Evolutionary conservation across 2,113 vertebrate genomes (phyloP).

Genomic region (Chaenogobius annularis): DNA sequence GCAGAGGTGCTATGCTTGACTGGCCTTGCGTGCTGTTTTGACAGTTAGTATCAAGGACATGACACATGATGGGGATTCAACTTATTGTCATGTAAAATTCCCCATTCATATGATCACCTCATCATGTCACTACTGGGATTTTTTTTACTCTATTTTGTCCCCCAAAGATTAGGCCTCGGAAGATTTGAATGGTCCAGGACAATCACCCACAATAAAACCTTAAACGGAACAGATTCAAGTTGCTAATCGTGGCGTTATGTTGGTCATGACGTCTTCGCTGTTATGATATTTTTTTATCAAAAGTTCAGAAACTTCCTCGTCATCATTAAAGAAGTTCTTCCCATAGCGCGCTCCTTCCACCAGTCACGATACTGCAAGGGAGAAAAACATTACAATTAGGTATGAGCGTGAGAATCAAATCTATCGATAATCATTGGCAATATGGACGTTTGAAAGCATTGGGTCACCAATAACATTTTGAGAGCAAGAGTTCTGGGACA

Average conservation of each 20-base stretch:
- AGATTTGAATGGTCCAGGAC: background rate
- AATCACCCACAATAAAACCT: background rate
- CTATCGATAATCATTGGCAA: no score
- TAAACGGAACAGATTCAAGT: constrained; percentile 29
- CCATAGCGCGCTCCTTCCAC: constrained; percentile 85
- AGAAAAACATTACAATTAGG: background rate
- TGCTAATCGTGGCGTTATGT: constrained; percentile 14
- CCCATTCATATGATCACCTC: constrained; percentile 23
- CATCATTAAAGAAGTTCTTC: constrained; percentile 81
- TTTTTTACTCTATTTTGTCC: background rate
- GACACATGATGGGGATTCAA: constrained; percentile 18
- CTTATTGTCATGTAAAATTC: constrained; percentile 34
- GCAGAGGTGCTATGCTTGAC: constrained; percentile 46
- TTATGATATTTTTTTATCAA: constrained; percentile 33
- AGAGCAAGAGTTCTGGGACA: no score
- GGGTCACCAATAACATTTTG: background rate
- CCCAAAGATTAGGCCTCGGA: background rate
- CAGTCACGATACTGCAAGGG: constrained; percentile 82
- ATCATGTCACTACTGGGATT: background rate
- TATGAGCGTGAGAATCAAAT: no score
- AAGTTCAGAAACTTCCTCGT: constrained; percentile 77
- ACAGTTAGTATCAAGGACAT: constrained; percentile 57
- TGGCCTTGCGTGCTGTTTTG: constrained; percentile 68
- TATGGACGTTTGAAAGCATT: no score
- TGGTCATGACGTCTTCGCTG: background rate